Base-by-base conservation (phyloP, 2,888 invertebrate genomes). In the Agrenia bidenticulata region DNA sequence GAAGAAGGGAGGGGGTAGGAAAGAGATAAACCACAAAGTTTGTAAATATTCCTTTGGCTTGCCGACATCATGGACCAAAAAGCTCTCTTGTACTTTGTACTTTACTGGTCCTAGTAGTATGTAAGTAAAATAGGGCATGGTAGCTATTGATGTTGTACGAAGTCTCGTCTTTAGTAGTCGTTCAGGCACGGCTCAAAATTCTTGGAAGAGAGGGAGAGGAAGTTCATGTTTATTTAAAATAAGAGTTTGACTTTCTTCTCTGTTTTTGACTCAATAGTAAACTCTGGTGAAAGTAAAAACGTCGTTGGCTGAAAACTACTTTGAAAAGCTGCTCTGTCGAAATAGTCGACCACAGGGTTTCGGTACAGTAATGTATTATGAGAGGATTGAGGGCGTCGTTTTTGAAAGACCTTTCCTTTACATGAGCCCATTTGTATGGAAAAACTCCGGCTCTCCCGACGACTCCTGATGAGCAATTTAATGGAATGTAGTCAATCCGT, bases 121-220 rank as follows among this genome's bases (percentile, higher is more conserved):
- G 45, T 45, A 45, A 5, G 15, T 15, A 17, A 5, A 9, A 45
- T 11, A 45, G 5, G 15, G 45, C 45, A 45, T 19, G 19, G 19
- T 45, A 11, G 4, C 9, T 45, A 15, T n/a, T 45, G 4, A 17
- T 19, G 45, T 19, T 45, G 15, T 15, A 7, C 39, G 7, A 7
- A 39, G 7, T 39, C 39, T 39, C 15, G 39, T 39, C 15, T 39
- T 39, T 45, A 45, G 5, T n/a, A 45, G 45, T 45, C 5, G 45
- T 45, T 17, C 5, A 45, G 45, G 15, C 19, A 5, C 2, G 45
- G 15, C 61, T 66, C 57, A 66, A 66, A 70, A 70, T 70, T 70
- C 66, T 70, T 66, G 59, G 61, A 62, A 64, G 64, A 69, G 69
- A 66, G 59, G 61, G 64, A 64, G 64, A 69, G 69, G 62, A 69